These are phyloP conservation scores for Gymnoscelis rufifasciata DNA, from an alignment of 2,888 invertebrate genomes.

Conservation along the genomic window DNA sequence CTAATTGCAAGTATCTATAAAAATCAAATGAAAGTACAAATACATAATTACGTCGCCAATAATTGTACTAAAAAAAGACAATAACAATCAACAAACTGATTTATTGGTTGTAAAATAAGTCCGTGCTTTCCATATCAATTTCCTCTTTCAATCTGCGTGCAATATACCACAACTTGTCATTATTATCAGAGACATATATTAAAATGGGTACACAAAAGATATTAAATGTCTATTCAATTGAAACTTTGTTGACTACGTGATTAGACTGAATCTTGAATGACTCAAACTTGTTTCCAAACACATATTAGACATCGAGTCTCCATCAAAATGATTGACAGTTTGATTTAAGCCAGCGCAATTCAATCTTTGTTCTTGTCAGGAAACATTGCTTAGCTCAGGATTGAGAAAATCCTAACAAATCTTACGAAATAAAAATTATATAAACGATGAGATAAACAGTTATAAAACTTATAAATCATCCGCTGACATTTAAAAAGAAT, in stretches of 20 bases:
- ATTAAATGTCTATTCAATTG: slow-evolving; percentile 9
- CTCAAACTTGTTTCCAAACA: slow-evolving; percentile 20
- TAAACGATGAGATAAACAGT: slow-evolving; percentile 25
- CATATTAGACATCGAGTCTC: slow-evolving; percentile 10
- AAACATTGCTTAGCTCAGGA: slow-evolving; percentile 9
- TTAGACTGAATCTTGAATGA: slow-evolving; percentile 17
- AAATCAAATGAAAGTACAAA: too few relatives aligned
- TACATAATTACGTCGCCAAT: too few relatives aligned
- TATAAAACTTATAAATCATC: slow-evolving; percentile 20
- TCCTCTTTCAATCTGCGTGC: slow-evolving; percentile 20
- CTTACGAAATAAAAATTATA: slow-evolving; percentile 20
- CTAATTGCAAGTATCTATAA: too few relatives aligned
- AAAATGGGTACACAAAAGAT: slow-evolving; percentile 29
- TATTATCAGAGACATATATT: slow-evolving; percentile 23
- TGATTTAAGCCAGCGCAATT: slow-evolving; percentile 6
- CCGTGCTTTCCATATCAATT: slow-evolving; percentile 12
- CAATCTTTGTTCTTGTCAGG: slow-evolving; percentile 6
- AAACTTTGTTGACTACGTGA: slow-evolving; percentile 12
- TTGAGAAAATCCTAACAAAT: slow-evolving; percentile 10
- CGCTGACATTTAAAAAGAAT: slow-evolving; percentile 26
- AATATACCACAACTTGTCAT: slow-evolving; percentile 20
- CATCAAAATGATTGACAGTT: slow-evolving; percentile 21
- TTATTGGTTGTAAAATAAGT: slow-evolving; percentile 1
- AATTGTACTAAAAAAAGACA: background rate
- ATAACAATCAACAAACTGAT: slow-evolving; percentile 7